Conservation (phyloP, 2,113 vertebrate species). For the Phodopus roborovskii region DNA sequence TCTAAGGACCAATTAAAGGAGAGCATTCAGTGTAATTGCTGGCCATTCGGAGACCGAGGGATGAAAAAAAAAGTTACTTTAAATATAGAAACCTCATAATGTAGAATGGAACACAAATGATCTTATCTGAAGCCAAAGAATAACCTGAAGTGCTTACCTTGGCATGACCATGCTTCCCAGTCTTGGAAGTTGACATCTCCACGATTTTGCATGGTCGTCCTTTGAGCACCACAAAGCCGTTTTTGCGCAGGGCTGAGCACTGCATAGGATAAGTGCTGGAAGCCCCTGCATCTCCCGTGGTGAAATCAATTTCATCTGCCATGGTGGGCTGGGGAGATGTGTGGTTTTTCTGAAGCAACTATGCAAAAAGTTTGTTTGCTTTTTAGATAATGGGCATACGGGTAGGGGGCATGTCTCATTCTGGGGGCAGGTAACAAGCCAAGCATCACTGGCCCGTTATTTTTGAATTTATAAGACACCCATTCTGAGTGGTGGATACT, state of each 20-base stretch:
- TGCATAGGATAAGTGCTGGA: constrained; percentile 97
- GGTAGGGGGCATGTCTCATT: not conserved
- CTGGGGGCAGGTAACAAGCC: not conserved
- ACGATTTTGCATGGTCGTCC: constrained; percentile 98
- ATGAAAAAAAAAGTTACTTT: not conserved
- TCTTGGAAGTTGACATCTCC: constrained; percentile 99
- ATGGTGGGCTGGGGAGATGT: constrained; percentile 87
- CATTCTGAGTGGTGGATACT: constrained; percentile 28
- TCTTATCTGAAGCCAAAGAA: not conserved
- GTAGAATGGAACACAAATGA: constrained; percentile 14
- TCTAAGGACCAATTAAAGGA: constrained; percentile 5
- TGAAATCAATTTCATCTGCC: constrained; percentile 97
- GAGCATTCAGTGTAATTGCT: constrained; percentile 1
- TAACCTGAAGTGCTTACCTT: constrained; percentile 88
- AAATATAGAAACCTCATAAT: constrained; percentile 16
- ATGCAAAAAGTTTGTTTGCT: constrained; percentile 69
- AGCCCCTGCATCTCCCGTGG: constrained; percentile 95
- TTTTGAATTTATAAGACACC: constrained; percentile 3
- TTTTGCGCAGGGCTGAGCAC: constrained; percentile 98
- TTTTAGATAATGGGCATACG: not conserved
- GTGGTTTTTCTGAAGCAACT: constrained; percentile 15
- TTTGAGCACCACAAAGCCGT: constrained; percentile 97
- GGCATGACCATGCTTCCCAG: constrained; percentile 98
- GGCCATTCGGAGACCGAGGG: not conserved
- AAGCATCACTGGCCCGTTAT: not conserved